A percentile compares a stretch with the other conserved stretches of the same genome.
These are phyloP conservation scores for Streblospio benedicti DNA, from an alignment of 1,140 invertebrate genomes.

Conservation along the genomic window DNA sequence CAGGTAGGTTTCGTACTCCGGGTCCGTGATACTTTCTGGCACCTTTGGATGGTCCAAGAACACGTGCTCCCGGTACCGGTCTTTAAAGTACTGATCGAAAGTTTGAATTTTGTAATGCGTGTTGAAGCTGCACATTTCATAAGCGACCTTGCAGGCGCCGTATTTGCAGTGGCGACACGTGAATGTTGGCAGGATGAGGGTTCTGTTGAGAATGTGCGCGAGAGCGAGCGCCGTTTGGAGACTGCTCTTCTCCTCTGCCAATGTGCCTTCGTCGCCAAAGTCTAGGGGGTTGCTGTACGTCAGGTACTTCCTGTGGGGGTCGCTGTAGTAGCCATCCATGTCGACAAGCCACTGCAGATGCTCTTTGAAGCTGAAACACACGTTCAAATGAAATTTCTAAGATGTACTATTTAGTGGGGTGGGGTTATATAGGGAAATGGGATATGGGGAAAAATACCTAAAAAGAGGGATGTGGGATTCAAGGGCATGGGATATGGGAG, in stretches of 20 bases:
- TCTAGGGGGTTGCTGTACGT: conserved; percentile 12
- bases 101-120: background rate
- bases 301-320: conserved; percentile 10
- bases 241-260: no score
- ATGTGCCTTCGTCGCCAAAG: no score
- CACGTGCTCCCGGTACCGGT: background rate
- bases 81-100: background rate
- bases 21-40: no score
- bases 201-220: conserved; percentile 9
- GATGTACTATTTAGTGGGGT: no score
- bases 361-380: conserved; percentile 14
- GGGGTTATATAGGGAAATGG: no score
- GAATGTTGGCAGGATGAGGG: conserved; percentile 7
- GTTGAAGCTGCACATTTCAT: background rate
- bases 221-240: background rate
- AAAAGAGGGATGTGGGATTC: no score
- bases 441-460: no score
- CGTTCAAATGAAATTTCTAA: no score
- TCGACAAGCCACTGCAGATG: conserved; percentile 7
- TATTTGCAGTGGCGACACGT: background rate
- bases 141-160: no score
- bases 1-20: no score
- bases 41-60: no score
- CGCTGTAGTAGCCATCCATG: conserved; percentile 7
- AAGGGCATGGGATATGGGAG: no score